Evolutionary conservation across 2,888 invertebrate species (phyloP), one percentile per base, ranked within the genome.

Genomic region (Drosophila sordidapex): DNA sequence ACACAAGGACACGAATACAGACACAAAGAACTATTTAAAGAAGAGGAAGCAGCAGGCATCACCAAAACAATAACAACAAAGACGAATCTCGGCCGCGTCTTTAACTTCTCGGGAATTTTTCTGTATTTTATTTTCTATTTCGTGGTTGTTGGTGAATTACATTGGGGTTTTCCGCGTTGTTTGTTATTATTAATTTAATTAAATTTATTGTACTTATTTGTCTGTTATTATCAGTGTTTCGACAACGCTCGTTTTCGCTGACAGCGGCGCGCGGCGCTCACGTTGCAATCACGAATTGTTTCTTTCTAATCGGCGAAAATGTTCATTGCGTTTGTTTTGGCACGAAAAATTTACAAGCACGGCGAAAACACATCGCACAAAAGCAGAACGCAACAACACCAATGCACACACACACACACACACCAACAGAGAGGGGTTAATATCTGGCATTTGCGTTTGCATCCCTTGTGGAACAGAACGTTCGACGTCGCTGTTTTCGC

Each of bases 271-370:
- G 75, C 67, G 57, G 69, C 87, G 84, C 86, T 90, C 91, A 77
- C 87, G 79, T 87, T 91, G 81, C 84, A 90, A 76, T 88, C 88
- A 86, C 82, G 83, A 89, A 85, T 87, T 87, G 90, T 90, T 91
- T 90, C 87, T 90, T 90, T 92, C 92, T 92, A 92, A 92, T 91
- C 92, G 91, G 90, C 90, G 89, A 89, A 90, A 89, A 90, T 89
- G 89, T 79, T 87, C 88, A 86, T 90, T 85, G 91, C 91, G 82
- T 91, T 91, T 91, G 90, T 91, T 91, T 91, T 91, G 91, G 89
- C 87, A 90, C 90, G 82, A 85, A 83, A 83, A 82, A 76, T 83
- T 85, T 87, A 87, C 89, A 83, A 72, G 83, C 79, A 82, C 82
- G 82, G 85, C 87, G 79, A 77, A 81, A 83, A 74, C 75, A 78